A percentile compares a stretch with the other conserved stretches of the same genome.
Conservation (phyloP, 2,113 vertebrate species). For the Actenoides lindsayi region DNA sequence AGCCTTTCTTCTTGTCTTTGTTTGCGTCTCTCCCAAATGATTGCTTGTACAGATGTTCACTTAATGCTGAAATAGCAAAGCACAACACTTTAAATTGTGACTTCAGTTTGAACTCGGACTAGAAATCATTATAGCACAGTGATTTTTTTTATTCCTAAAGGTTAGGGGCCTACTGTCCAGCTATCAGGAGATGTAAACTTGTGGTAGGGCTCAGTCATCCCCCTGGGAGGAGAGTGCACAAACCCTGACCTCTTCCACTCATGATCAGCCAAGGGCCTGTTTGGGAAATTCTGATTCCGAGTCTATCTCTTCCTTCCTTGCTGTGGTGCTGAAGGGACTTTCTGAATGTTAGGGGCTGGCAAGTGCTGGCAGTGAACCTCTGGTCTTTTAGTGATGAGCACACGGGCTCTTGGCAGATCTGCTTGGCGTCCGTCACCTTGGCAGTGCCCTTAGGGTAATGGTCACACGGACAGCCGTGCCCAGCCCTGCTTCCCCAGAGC, state of each 20-base stretch:
- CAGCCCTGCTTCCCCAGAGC: background rate
- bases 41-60: background rate
- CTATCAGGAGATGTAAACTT: background rate
- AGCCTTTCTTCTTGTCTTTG: background rate
- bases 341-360: background rate
- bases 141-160: background rate
- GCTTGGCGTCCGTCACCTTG: background rate
- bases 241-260: background rate
- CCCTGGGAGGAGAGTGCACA: background rate
- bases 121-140: background rate
- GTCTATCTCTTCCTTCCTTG: background rate
- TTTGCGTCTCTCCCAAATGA: background rate
- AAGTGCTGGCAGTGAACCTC: background rate
- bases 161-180: background rate
- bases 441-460: background rate
- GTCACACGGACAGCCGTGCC: background rate
- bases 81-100: background rate
- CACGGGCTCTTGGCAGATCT: background rate
- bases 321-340: background rate
- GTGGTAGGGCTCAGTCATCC: background rate
- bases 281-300: background rate
- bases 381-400: background rate
- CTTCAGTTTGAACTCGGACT: background rate
- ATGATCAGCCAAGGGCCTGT: accelerated
- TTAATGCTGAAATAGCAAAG: background rate